These are phyloP conservation scores for Ceratosolen fusciceps DNA, from an alignment of 1,140 invertebrate species.

Conservation along the genomic window DNA sequence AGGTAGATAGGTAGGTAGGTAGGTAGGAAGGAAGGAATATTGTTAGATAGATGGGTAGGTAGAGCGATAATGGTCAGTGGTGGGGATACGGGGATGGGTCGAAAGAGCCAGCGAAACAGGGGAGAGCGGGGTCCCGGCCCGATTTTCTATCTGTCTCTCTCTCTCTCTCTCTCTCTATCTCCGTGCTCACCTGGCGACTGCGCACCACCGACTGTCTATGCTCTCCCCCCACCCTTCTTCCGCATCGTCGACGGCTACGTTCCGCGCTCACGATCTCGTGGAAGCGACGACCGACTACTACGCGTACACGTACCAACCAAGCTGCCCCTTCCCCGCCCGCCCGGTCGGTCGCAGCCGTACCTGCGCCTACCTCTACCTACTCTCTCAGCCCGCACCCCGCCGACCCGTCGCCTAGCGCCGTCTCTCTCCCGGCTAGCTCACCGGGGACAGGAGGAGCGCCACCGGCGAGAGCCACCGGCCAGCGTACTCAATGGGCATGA, in stretches of 20 bases:
- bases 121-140: conserved; percentile 3
- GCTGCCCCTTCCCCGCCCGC: not conserved
- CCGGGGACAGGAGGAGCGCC: too few species aligned
- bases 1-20: not conserved
- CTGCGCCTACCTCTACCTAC: too few species aligned
- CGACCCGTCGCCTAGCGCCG: not conserved
- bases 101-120: not conserved
- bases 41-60: not conserved
- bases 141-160: too few species aligned
- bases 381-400: too few species aligned
- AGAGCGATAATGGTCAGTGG: not conserved
- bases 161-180: too few species aligned
- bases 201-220: conserved; percentile 57
- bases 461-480: not conserved
- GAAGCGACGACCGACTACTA: conserved; percentile 20
- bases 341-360: conserved; percentile 11
- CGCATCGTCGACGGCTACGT: conserved; percentile 36
- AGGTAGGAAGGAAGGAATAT: not conserved
- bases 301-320: not conserved
- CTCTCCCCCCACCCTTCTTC: conserved; percentile 41
- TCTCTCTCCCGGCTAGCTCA: conserved; percentile 17
- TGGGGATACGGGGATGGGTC: not conserved
- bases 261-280: conserved; percentile 25
- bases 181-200: conserved; percentile 70
- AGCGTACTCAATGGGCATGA: too few species aligned